phyloP scores from a whole-genome alignment of 2,888 invertebrate genomes.

The Ametastegia equiseti region DNA sequence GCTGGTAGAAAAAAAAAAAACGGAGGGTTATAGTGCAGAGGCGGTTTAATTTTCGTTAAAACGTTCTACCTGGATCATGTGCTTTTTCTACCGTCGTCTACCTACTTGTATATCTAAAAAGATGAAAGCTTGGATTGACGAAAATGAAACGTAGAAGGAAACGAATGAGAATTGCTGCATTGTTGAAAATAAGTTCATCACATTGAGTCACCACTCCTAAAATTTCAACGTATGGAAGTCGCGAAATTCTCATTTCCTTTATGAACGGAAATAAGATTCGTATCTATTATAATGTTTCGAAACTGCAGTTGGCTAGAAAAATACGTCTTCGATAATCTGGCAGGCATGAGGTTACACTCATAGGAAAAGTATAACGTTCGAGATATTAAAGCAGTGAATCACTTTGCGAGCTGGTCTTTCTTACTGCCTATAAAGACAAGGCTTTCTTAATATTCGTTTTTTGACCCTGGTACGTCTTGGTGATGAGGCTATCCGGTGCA shows the following conservation, averaged over 20 bases:
- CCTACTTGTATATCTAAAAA: neutral
- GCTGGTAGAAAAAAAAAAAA: slow-evolving; percentile 45
- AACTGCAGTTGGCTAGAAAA: neutral
- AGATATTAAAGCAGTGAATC: neutral
- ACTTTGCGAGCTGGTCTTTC: slow-evolving; percentile 5
- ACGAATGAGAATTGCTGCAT: neutral
- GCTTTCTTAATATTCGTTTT: slow-evolving; percentile 1
- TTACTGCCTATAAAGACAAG: neutral
- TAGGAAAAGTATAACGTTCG: neutral
- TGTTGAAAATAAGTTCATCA: neutral
- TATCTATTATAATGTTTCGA: too few species aligned
- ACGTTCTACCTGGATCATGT: neutral
- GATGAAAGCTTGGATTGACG: neutral
- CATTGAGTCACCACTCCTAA: neutral
- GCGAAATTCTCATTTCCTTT: too few species aligned
- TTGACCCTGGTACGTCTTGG: neutral
- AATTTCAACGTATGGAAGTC: neutral
- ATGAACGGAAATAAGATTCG: too few species aligned
- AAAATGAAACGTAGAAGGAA: neutral
- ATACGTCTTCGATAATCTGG: neutral
- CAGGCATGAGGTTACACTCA: neutral
- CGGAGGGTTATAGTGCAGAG: slow-evolving; percentile 51
- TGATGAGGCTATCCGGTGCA: slow-evolving; percentile 2
- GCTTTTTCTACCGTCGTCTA: neutral
- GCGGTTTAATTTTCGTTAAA: slow-evolving; percentile 57